phyloP scores from a whole-genome alignment of 2,113 vertebrate genomes.

The Chitala chitala region DNA sequence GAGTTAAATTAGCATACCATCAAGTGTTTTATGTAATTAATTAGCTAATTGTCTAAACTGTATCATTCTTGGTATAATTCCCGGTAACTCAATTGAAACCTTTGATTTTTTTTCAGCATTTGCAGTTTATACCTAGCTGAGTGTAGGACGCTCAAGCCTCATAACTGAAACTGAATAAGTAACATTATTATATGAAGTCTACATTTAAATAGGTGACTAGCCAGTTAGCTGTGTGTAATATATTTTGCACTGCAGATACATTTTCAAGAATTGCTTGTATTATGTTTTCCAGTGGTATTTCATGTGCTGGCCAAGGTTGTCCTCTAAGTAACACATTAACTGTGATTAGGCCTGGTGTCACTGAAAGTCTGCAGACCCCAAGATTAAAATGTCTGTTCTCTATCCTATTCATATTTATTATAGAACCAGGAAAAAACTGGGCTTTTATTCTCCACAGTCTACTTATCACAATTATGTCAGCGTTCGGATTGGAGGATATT shows the following conservation, averaged over 20 bases:
- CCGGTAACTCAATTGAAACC: too few relatives aligned
- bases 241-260: background rate
- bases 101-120: too few relatives aligned
- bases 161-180: too few relatives aligned
- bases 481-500: slow-evolving; percentile 60
- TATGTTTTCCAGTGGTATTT: background rate
- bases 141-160: too few relatives aligned
- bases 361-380: background rate
- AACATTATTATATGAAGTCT: too few relatives aligned
- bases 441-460: background rate
- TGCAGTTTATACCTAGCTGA: too few relatives aligned
- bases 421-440: background rate
- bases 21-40: too few relatives aligned
- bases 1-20: too few relatives aligned
- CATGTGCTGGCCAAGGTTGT: background rate
- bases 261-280: background rate
- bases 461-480: slow-evolving; percentile 45
- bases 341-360: background rate
- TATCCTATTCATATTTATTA: background rate
- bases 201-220: background rate
- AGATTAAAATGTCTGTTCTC: background rate
- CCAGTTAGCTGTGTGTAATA: background rate
- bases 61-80: too few relatives aligned
- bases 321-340: background rate
- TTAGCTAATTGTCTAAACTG: too few relatives aligned